phyloP scores from a whole-genome alignment of 2,888 invertebrate species.

The Bombylius discolor region DNA sequence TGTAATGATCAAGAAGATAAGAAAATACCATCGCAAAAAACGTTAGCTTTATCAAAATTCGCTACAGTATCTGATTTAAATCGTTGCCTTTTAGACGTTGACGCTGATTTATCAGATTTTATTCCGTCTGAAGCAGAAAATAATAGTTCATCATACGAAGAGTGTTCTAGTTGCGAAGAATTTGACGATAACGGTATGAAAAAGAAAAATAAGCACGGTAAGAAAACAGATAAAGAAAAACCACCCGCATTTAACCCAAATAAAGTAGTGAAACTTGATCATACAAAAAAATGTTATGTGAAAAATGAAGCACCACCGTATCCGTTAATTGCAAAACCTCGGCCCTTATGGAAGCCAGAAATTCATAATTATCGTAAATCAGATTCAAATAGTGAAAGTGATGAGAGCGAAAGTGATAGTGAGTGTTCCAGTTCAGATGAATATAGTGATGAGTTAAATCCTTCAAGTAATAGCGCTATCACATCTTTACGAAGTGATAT shows the following conservation, averaged over 20 bases:
- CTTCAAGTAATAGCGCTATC: conserved; percentile 29
- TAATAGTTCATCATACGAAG: conserved; percentile 17
- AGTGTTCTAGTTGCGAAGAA: conserved; percentile 29
- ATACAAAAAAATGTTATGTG: conserved; percentile 34
- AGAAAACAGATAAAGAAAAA: conserved; percentile 29
- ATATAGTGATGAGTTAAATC: conserved; percentile 14
- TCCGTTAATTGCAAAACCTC: conserved; percentile 47
- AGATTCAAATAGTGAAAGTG: conserved; percentile 38
- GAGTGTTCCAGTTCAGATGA: conserved; percentile 11
- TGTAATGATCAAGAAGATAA: neutral
- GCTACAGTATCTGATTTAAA: conserved; percentile 37
- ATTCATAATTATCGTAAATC: conserved; percentile 39
- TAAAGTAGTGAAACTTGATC: conserved; percentile 34
- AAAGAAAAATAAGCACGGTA: conserved; percentile 28
- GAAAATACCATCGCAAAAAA: neutral
- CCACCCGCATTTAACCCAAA: conserved; percentile 32
- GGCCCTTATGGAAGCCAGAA: conserved; percentile 43
- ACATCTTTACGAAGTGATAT: conserved; percentile 23
- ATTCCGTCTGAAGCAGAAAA: conserved; percentile 30
- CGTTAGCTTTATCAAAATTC: conserved; percentile 32
- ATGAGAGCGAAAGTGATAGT: conserved; percentile 32
- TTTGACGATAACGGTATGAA: conserved; percentile 31
- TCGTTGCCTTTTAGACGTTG: conserved; percentile 36
- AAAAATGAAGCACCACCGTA: conserved; percentile 44
- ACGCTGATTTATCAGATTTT: conserved; percentile 36